Percentiles rank a stretch among this genome's conserved stretches.
Evolutionary conservation across 2,113 vertebrate genomes (phyloP).

Genomic region (Anseranas semipalmata): DNA sequence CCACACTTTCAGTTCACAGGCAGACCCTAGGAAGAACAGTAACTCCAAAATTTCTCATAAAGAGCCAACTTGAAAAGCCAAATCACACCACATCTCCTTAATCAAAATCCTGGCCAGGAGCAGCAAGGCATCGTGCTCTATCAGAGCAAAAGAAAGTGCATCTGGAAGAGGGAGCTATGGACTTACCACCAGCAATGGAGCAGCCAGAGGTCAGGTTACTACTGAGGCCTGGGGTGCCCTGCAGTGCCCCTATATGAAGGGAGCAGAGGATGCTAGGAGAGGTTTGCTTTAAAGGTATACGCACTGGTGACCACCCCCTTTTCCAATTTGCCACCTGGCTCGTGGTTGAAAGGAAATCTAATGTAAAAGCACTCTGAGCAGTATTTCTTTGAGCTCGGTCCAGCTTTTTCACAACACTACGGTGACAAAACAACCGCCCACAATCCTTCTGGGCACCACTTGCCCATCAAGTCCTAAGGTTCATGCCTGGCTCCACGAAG

Average conservation of each 20-base stretch:
- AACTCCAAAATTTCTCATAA: background rate
- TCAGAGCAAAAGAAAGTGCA: background rate
- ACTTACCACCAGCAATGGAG: fast-evolving
- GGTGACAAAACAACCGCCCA: background rate
- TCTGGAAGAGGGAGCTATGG: background rate
- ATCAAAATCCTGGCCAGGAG: background rate
- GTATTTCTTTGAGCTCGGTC: background rate
- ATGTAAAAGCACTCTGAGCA: background rate
- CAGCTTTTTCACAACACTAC: background rate
- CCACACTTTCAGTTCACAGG: background rate
- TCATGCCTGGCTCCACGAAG: background rate
- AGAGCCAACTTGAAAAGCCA: background rate
- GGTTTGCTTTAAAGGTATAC: background rate
- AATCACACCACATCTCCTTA: background rate
- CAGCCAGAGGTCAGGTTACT: background rate
- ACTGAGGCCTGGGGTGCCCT: fast-evolving
- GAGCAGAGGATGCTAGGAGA: background rate
- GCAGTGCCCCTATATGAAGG: background rate
- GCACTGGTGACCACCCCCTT: background rate
- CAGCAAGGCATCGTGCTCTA: background rate
- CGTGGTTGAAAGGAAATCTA: background rate
- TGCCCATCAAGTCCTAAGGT: background rate
- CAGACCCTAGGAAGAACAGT: background rate
- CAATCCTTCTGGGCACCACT: background rate
- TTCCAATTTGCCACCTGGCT: background rate